phyloP scores from a whole-genome alignment of 1,140 invertebrate genomes.

The Drosophila erecta region DNA sequence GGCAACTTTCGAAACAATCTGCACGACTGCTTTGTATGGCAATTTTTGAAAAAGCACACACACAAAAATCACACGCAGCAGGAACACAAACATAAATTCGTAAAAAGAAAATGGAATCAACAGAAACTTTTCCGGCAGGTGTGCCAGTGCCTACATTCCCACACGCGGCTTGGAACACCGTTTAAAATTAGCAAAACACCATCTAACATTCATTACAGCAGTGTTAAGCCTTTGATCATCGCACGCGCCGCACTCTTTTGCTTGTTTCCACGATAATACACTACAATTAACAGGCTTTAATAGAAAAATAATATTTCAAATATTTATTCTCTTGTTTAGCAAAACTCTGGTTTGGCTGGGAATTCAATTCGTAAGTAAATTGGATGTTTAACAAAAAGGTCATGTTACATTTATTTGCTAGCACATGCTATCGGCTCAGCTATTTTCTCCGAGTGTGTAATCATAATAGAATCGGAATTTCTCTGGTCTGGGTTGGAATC shows the following conservation, averaged over 20 bases:
- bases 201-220: slow-evolving; percentile 57
- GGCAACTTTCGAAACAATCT: slow-evolving; percentile 70
- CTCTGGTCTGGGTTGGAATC: slow-evolving; percentile 7
- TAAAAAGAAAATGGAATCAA: slow-evolving; percentile 62
- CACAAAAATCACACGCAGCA: slow-evolving; percentile 25
- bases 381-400: too few species aligned
- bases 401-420: background rate
- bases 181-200: slow-evolving; percentile 72
- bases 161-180: slow-evolving; percentile 24
- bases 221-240: slow-evolving; percentile 67
- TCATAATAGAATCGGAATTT: background rate
- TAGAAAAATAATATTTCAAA: background rate
- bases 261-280: background rate
- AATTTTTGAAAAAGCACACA: slow-evolving; percentile 48
- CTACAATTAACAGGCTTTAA: too few species aligned
- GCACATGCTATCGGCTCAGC: too few species aligned
- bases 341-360: too few species aligned
- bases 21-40: slow-evolving; percentile 66
- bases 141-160: slow-evolving; percentile 24
- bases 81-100: slow-evolving; percentile 44
- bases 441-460: background rate
- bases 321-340: background rate
- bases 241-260: slow-evolving; percentile 14
- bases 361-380: too few species aligned
- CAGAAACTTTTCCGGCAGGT: slow-evolving; percentile 47